These are phyloP conservation scores for Lophura nycthemera DNA, from an alignment of 2,113 vertebrate genomes.

Conservation along the genomic window DNA sequence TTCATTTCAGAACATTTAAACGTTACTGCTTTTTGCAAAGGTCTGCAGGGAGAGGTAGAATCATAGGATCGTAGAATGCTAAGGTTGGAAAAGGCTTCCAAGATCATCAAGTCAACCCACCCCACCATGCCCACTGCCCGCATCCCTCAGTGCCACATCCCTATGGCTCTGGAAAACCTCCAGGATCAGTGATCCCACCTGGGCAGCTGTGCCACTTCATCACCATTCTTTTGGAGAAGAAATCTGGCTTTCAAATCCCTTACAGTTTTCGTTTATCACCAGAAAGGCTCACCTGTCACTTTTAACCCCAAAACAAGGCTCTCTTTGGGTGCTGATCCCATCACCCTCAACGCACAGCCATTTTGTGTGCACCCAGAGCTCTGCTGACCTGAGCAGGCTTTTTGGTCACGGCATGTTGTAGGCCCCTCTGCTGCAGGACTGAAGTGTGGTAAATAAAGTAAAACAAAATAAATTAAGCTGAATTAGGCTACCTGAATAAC, in stretches of 20 bases:
- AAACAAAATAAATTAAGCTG: background rate
- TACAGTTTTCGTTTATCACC: accelerated
- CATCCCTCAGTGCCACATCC: too few species aligned
- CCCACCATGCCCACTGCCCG: too few species aligned
- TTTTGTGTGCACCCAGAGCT: background rate
- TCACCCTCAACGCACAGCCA: too few species aligned
- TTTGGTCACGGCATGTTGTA: accelerated
- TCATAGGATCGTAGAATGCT: too few species aligned
- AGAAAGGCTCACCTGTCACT: accelerated
- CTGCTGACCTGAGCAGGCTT: background rate
- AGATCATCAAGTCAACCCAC: too few species aligned
- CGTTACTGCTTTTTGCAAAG: background rate
- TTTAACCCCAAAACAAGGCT: background rate
- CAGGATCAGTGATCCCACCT: too few species aligned
- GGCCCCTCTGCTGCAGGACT: background rate
- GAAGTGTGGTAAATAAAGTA: background rate
- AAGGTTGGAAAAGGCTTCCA: too few species aligned
- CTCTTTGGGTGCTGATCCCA: background rate
- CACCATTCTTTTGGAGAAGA: too few species aligned
- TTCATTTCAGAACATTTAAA: background rate
- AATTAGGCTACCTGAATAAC: background rate
- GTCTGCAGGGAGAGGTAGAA: background rate
- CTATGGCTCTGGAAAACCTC: too few species aligned
- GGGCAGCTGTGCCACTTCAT: too few species aligned
- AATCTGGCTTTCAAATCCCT: background rate